Evolutionary conservation across 2,888 invertebrate species (phyloP), one percentile per base, ranked within the genome.

Genomic region (Lamproptera curius): DNA sequence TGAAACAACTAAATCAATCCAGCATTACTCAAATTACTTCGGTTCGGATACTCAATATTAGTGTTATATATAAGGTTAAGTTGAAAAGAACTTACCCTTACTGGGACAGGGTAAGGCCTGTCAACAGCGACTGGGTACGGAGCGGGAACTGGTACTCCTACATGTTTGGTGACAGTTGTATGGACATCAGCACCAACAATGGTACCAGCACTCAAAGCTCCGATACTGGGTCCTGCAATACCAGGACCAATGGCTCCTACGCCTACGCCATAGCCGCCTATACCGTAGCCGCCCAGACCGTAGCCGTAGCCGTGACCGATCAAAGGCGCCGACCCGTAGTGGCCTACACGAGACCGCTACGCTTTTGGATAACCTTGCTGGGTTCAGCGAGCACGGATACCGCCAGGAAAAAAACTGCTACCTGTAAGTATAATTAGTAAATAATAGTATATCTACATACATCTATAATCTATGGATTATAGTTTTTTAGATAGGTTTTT

Each of bases 41-140:
- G n/a, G n/a, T n/a, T n/a, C n/a, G n/a, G n/a, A n/a, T n/a, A n/a
- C n/a, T n/a, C n/a, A n/a, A n/a, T n/a, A n/a, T n/a, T n/a, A n/a
- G n/a, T n/a, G n/a, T 6, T 23, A 23, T 23, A 6, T 23, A 23
- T 23, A 23, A 23, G 8, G n/a, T 28, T 10, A 33, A 26, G 34
- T 10, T 34, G 4, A 20, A 20, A 49, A 36, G 0, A 31, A 38
- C 64, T 60, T 52, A 86, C 88, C 71, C 71, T 88, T 9, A 82
- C 80, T 2, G 87, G 76, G 31, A 80, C 78, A 2, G 88, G 80
- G n/a, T 79, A 78, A 9, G 86, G 87, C 35, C 85, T 76, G 50
- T 87, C 86, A 0, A 88, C 85, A 8, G 86, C 74, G 0, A 88
- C 88, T 2, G 87, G 84, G 50, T 85, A 88, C 1, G 87, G 87